Percentiles rank a stretch among this genome's conserved stretches.
These are phyloP conservation scores for Dipus sagitta DNA, from an alignment of 2,797 vertebrate genomes.

Conservation along the genomic window DNA sequence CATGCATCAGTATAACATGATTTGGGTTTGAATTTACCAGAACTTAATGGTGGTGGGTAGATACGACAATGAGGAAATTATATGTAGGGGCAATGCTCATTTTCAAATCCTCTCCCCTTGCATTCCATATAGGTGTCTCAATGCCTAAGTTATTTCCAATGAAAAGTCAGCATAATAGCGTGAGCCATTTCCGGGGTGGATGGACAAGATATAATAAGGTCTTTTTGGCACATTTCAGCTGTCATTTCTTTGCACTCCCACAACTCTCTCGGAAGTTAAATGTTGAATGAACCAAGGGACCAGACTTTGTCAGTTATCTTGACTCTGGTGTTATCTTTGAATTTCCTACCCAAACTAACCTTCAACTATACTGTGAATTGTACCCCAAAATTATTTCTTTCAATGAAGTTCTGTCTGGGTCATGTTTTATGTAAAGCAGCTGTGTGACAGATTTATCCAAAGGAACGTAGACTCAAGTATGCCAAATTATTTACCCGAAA, in stretches of 20 bases:
- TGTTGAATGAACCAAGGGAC: not conserved
- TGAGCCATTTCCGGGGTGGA: not conserved
- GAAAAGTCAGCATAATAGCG: not conserved
- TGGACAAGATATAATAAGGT: not conserved
- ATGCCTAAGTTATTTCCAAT: not conserved
- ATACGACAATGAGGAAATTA: not conserved
- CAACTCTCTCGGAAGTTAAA: not conserved
- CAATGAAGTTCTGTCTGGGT: not conserved
- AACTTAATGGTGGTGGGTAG: no score
- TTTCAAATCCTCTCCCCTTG: rapidly evolving
- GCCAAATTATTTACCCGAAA: not conserved
- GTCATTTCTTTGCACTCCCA: not conserved
- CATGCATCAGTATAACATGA: not conserved
- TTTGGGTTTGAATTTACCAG: not conserved
- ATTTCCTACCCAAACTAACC: not conserved
- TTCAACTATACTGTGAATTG: not conserved
- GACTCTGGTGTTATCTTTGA: not conserved
- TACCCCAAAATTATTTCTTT: not conserved
- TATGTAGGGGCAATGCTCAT: not conserved
- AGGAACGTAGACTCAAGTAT: not conserved
- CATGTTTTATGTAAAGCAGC: not conserved
- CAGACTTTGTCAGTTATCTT: not conserved
- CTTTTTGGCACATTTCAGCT: not conserved
- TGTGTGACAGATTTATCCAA: not conserved
- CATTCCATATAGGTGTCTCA: not conserved